These are phyloP conservation scores for Stichopus chloronotus DNA, from an alignment of 35 echinoderm and acorn worm species.

Conservation along the genomic window DNA sequence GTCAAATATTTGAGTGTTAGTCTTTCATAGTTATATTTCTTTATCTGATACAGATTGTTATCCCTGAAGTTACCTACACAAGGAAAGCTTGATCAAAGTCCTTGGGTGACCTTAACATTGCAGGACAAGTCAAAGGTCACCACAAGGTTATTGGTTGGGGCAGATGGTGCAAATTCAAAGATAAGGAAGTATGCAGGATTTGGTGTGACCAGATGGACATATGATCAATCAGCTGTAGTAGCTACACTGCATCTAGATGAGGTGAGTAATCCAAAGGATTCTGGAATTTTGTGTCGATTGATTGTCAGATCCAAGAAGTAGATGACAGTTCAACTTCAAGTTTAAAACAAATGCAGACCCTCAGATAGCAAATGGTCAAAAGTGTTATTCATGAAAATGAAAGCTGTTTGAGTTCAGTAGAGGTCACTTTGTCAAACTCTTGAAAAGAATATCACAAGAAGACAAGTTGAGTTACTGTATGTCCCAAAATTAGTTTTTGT, in stretches of 20 bases:
- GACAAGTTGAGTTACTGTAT: no score
- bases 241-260: slow-evolving; percentile 90
- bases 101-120: slow-evolving; percentile 73
- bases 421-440: no score
- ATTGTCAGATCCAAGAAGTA: no score
- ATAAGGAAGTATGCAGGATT: slow-evolving; percentile 71
- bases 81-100: slow-evolving; percentile 64
- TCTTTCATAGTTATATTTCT: background rate
- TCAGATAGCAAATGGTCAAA: no score
- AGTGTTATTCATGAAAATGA: no score
- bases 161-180: slow-evolving; percentile 85
- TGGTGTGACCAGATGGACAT: slow-evolving; percentile 72
- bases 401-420: no score
- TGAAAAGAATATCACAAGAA: no score
- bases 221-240: slow-evolving; percentile 94
- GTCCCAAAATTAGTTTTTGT: no score
- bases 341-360: no score
- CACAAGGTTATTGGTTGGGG: slow-evolving; percentile 79
- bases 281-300: background rate
- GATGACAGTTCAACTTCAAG: no score
- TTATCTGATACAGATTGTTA: background rate
- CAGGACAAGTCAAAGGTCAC: slow-evolving; percentile 74
- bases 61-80: slow-evolving; percentile 42
- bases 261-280: slow-evolving; percentile 26
- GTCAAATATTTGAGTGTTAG: background rate